Evolutionary conservation across 2,113 vertebrate genomes (phyloP).

Genomic region (Emydocephalus ijimae): DNA sequence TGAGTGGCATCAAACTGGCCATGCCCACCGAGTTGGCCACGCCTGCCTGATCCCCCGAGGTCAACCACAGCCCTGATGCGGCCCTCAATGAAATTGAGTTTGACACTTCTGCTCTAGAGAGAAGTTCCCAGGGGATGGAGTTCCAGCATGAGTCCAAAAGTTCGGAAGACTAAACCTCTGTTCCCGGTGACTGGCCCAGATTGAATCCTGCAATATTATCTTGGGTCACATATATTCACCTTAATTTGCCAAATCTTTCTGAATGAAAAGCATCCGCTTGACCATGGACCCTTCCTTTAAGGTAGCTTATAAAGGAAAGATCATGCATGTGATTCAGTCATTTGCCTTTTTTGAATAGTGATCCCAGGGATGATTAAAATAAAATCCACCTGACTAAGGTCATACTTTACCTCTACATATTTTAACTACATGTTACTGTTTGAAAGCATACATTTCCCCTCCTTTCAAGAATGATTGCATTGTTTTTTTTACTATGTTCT

Average conservation of each 20-base stretch:
- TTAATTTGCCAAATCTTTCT: neutral
- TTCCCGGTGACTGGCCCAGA: neutral
- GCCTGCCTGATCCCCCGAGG: too few relatives aligned
- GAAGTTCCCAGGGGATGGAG: neutral
- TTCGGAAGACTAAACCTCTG: neutral
- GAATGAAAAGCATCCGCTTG: neutral
- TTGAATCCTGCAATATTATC: neutral
- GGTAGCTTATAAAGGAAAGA: neutral
- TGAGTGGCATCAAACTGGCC: too few relatives aligned
- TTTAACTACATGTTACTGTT: neutral
- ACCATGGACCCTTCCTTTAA: neutral
- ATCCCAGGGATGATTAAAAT: neutral
- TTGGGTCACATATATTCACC: too few relatives aligned
- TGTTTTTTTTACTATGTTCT: neutral
- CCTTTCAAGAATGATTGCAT: neutral
- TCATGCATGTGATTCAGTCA: neutral
- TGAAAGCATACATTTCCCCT: neutral
- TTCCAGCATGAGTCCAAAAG: neutral
- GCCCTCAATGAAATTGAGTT: too few relatives aligned
- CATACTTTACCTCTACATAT: neutral
- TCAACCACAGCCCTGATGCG: too few relatives aligned
- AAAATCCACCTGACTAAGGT: neutral
- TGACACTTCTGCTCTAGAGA: neutral
- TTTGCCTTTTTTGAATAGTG: neutral
- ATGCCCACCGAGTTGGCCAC: too few relatives aligned